A percentile compares a stretch with the other conserved stretches of the same genome.
These are phyloP conservation scores for Drosophila paramelanica DNA, from an alignment of 2,888 invertebrate species.

Conservation along the genomic window DNA sequence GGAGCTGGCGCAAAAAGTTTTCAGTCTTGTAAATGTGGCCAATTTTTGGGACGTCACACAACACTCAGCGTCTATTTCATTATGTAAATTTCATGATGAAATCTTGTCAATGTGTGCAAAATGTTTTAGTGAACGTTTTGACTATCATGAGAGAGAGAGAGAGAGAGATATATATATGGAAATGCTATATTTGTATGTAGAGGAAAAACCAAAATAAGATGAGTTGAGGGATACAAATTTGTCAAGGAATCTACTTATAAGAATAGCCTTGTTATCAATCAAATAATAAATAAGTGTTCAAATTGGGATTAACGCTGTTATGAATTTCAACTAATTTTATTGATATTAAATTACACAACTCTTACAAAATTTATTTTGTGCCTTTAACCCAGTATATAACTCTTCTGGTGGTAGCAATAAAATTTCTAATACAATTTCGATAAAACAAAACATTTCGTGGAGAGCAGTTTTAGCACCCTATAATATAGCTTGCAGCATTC, in stretches of 20 bases:
- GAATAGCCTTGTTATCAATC: no score
- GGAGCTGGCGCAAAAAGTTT: conserved; percentile 26
- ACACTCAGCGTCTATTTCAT: conserved; percentile 22
- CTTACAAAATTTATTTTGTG: no score
- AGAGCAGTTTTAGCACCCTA: conserved; percentile 6
- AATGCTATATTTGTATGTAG: no score
- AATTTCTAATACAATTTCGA: conserved; percentile 43
- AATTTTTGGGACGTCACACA: background rate
- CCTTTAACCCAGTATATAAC: background rate
- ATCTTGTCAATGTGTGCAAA: conserved; percentile 39
- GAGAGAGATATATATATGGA: no score
- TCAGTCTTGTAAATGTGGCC: conserved; percentile 29
- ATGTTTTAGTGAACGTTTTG: conserved; percentile 20
- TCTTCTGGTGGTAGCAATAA: conserved; percentile 12
- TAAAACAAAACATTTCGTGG: conserved; percentile 34
- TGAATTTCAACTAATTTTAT: no score
- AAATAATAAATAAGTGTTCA: no score
- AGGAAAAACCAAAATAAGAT: no score
- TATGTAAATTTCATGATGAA: conserved; percentile 40
- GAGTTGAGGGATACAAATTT: no score
- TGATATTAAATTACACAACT: no score
- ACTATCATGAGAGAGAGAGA: background rate
- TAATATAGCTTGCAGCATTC: conserved; percentile 32
- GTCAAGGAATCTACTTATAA: no score
- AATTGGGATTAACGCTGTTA: no score